Evolutionary conservation across 2,888 invertebrate species (phyloP).

Genomic region (Melanchra persicariae): DNA sequence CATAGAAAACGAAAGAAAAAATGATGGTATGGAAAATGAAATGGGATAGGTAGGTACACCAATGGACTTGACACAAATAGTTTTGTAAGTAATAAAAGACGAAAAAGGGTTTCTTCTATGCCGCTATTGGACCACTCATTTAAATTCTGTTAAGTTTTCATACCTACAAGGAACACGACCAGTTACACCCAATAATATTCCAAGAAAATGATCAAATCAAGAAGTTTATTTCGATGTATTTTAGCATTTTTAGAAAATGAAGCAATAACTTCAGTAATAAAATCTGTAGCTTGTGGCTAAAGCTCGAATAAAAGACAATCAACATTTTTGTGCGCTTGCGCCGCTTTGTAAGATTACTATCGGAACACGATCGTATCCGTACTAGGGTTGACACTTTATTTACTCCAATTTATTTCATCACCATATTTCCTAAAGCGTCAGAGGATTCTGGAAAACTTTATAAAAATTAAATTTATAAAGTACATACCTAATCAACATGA

Average conservation of each 20-base stretch:
- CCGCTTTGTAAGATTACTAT: slow-evolving; percentile 3
- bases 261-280: slow-evolving; percentile 15
- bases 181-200: neutral
- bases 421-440: neutral
- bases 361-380: slow-evolving; percentile 27
- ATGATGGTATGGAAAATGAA: too few relatives aligned
- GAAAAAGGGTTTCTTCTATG: neutral
- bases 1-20: too few relatives aligned
- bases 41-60: too few relatives aligned
- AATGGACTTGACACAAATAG: too few relatives aligned
- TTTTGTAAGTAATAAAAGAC: neutral
- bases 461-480: too few relatives aligned
- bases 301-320: slow-evolving; percentile 21
- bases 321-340: slow-evolving; percentile 38
- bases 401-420: neutral
- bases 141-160: neutral
- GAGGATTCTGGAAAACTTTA: too few relatives aligned
- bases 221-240: neutral
- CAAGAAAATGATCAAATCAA: slow-evolving; percentile 25
- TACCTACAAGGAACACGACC: neutral
- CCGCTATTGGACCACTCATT: neutral
- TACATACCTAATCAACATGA: too few relatives aligned
- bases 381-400: slow-evolving; percentile 8
- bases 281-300: slow-evolving; percentile 12
- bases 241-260: slow-evolving; percentile 13